Conservation (phyloP, 2,888 invertebrate species). For the Hydrotaea diabolus region DNA sequence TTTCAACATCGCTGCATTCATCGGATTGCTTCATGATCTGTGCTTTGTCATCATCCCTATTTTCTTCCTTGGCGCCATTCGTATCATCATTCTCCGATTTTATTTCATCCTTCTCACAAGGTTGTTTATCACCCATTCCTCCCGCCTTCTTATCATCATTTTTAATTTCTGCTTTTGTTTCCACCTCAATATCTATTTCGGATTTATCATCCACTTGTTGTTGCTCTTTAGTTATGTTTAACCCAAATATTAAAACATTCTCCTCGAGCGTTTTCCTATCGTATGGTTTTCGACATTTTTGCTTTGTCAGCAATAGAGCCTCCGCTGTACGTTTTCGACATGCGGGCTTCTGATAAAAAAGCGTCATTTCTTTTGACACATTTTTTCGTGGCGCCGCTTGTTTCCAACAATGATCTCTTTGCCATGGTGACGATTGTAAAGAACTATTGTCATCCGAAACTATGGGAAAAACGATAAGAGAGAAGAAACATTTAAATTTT, state of each 20-base stretch:
- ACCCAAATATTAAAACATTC: conserved; percentile 34
- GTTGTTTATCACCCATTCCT: conserved; percentile 17
- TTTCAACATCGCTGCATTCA: conserved; percentile 56
- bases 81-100: conserved; percentile 31
- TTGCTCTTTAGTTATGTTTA: background rate
- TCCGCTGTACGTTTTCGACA: conserved; percentile 71
- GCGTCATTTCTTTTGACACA: conserved; percentile 87
- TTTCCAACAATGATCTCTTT: conserved; percentile 94
- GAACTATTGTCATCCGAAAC: conserved; percentile 95
- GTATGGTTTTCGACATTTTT: conserved; percentile 86
- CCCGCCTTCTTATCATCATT: conserved; percentile 18
- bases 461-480: conserved; percentile 75
- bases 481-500: conserved; percentile 13
- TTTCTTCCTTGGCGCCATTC: conserved; percentile 35
- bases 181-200: background rate
- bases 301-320: conserved; percentile 75
- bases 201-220: conserved; percentile 37
- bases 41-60: conserved; percentile 36
- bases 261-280: conserved; percentile 77
- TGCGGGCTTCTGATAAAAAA: conserved; percentile 81
- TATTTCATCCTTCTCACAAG: background rate
- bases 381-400: conserved; percentile 89
- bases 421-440: conserved; percentile 94
- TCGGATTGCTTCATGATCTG: conserved; percentile 25
- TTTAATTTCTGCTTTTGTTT: conserved; percentile 16